These are phyloP conservation scores for Penelope pileata DNA, from an alignment of 2,113 vertebrate species.

Conservation along the genomic window DNA sequence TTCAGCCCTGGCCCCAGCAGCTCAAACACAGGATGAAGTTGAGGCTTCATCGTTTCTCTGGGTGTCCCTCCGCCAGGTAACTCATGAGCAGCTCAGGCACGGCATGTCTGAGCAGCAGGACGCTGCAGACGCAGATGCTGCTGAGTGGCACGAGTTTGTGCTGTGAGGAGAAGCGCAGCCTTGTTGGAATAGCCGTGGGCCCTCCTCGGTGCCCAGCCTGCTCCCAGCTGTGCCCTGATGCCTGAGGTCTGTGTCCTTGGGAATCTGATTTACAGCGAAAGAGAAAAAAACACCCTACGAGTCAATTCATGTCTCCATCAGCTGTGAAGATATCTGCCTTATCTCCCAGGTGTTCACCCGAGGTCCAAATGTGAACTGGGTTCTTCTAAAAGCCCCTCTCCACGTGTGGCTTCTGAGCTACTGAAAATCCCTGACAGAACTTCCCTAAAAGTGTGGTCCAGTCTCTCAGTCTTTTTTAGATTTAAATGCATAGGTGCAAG, in stretches of 20 bases:
- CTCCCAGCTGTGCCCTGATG: no score
- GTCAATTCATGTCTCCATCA: not conserved
- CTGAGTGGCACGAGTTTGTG: not conserved
- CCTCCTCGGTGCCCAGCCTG: not conserved
- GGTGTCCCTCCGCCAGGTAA: rapidly evolving
- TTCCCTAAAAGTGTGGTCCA: not conserved
- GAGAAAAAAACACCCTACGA: not conserved
- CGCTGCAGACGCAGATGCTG: not conserved
- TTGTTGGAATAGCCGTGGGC: not conserved
- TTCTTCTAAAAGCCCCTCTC: not conserved
- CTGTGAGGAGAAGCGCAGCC: not conserved
- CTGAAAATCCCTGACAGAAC: not conserved
- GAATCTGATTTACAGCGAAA: not conserved
- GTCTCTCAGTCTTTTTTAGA: not conserved
- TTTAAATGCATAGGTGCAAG: not conserved
- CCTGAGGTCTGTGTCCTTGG: not conserved
- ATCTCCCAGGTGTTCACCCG: no score
- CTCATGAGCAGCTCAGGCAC: rapidly evolving
- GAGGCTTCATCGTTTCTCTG: not conserved
- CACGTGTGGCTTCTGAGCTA: not conserved
- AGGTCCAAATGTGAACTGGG: not conserved
- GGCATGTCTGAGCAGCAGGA: not conserved
- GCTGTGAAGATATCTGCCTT: not conserved
- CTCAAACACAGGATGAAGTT: not conserved
- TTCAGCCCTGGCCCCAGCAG: not conserved